A percentile compares a stretch with the other conserved stretches of the same genome.
phyloP scores from a whole-genome alignment of 35 echinoderm and acorn worm genomes.

The Lytechinus variegatus region DNA sequence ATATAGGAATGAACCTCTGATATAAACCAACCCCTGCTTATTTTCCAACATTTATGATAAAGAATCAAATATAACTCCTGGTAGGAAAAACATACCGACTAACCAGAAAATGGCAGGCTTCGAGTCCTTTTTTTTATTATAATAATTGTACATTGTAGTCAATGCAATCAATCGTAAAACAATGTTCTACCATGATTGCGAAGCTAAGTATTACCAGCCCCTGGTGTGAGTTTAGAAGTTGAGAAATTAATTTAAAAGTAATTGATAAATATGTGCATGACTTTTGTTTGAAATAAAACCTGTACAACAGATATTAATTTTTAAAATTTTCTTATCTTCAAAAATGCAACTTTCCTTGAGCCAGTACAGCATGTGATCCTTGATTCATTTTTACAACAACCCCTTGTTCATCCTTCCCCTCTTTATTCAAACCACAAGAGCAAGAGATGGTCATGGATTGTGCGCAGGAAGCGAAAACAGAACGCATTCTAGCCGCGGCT shows the following conservation, averaged over 20 bases:
- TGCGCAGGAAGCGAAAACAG: slow-evolving; percentile 48
- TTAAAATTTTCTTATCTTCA: not conserved
- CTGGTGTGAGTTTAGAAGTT: too few species aligned
- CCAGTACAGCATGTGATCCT: not conserved
- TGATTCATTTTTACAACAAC: not conserved
- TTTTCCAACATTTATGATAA: not conserved
- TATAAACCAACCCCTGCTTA: not conserved
- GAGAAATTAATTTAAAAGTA: too few species aligned
- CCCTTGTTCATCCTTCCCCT: not conserved
- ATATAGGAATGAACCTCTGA: not conserved
- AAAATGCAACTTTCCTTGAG: not conserved
- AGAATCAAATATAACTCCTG: not conserved
- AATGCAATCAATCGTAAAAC: too few species aligned
- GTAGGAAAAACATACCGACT: not conserved
- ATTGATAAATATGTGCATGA: too few species aligned
- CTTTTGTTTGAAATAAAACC: too few species aligned
- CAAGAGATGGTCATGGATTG: slow-evolving; percentile 39
- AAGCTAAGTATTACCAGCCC: too few species aligned
- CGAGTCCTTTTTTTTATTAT: too few species aligned
- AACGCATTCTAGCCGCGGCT: slow-evolving; percentile 43
- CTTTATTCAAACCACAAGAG: not conserved
- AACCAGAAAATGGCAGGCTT: not conserved
- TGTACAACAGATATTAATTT: too few species aligned
- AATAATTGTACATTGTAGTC: too few species aligned
- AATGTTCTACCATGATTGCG: too few species aligned